Conservation (phyloP, 2,888 invertebrate genomes). For the Brachypalpus laphriformis region DNA sequence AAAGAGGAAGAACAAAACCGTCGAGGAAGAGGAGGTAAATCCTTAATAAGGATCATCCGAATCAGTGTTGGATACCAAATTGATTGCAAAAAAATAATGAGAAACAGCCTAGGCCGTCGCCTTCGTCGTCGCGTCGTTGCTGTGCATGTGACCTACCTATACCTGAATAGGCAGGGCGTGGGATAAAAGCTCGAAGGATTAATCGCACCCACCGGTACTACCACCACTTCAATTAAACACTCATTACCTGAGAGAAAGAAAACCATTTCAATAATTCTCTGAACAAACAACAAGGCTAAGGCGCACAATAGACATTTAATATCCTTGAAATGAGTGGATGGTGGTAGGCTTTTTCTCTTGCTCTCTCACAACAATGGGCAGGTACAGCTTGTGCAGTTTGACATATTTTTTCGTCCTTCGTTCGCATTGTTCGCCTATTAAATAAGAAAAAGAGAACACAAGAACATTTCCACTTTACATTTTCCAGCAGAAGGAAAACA, state of each 20-base stretch:
- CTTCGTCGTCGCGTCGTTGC: not conserved
- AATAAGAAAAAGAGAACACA: conserved; percentile 8
- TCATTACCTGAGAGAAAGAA: conserved; percentile 58
- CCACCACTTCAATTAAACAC: conserved; percentile 35
- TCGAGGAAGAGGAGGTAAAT: conserved; percentile 8
- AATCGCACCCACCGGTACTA: conserved; percentile 13
- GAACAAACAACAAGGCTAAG: conserved; percentile 31
- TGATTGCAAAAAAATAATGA: conserved; percentile 58
- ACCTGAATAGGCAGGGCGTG: conserved; percentile 2
- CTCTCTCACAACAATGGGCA: conserved; percentile 23
- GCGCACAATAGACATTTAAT: conserved; percentile 57
- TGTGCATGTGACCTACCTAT: conserved; percentile 40
- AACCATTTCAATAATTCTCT: conserved; percentile 56
- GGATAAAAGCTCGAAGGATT: conserved; percentile 38
- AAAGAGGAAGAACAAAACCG: not conserved
- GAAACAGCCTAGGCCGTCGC: conserved; percentile 19
- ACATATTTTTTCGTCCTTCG: conserved; percentile 50
- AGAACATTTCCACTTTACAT: conserved; percentile 48
- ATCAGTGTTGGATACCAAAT: conserved; percentile 62
- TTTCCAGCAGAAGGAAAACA: too few species aligned
- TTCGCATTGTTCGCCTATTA: conserved; percentile 45
- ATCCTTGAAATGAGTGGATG: conserved; percentile 44
- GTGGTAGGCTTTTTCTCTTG: not conserved
- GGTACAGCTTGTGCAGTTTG: conserved; percentile 49
- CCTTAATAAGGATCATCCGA: conserved; percentile 62